Evolutionary conservation across 2,888 invertebrate species (phyloP), one percentile per base, ranked within the genome.

Genomic region (Nemapogon koenigi): DNA sequence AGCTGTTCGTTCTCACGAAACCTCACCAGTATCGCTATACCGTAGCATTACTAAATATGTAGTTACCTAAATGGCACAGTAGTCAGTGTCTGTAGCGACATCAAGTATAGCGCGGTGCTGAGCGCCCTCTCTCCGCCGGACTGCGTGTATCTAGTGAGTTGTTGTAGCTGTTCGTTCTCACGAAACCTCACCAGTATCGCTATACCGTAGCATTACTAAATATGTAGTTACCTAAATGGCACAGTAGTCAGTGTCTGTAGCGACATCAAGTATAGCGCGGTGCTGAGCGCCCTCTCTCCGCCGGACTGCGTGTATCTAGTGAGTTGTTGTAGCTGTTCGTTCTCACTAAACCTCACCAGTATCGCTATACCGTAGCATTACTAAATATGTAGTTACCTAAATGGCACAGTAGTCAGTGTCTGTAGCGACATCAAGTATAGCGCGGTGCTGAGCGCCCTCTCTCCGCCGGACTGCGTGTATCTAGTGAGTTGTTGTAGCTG

Each of bases 61-160:
- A n/a, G n/a, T n/a, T n/a, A n/a, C 95, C 48, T 88, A 86, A 2
- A 95, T 94, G 22, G 22, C 22, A 22, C 22, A 22, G 22, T 22
- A 10, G 22, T 22, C 6, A 22, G 22, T 6, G 22, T 22, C 22
- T 22, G 22, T 22, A 22, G 22, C 22, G 6, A 4, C 22, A 22
- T 22, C 6, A 22, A 10, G 22, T 22, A 22, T 6, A 22, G 22
- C 22, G 22, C 22, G 22, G 22, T 22, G 22, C 6, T 22, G 22
- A 22, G 6, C 6, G 22, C 22, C 4, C 22, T 7, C 10, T 7
- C 4, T 6, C 10, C 4, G 22, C 6, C 6, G 6, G 22, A 22
- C 6, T 22, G 22, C 10, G 22, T 22, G 22, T 22, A 10, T n/a
- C n/a, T n/a, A n/a, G n/a, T n/a, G n/a, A n/a, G n/a, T n/a, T n/a